These are phyloP conservation scores for Haliclystus octoradiatus DNA, from an alignment of 30 jellyfish, hydroid and myxozoan genomes.

Conservation along the genomic window DNA sequence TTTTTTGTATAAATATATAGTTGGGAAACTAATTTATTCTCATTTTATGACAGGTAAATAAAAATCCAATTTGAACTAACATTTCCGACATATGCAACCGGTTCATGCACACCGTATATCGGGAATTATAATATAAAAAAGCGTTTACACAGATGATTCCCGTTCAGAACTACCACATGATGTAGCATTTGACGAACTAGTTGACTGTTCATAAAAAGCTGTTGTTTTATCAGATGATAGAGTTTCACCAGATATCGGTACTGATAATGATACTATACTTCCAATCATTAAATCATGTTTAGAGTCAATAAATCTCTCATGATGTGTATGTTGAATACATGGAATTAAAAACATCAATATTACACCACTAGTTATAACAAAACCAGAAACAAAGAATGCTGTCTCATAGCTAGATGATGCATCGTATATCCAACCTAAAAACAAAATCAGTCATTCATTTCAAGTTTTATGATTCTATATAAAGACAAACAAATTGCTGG, in stretches of 20 bases:
- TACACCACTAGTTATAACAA: conserved; percentile 86
- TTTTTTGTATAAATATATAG: no score
- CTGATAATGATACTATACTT: neutral
- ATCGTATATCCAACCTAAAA: conserved; percentile 92
- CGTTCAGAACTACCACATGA: neutral
- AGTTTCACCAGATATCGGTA: neutral
- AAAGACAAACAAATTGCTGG: neutral
- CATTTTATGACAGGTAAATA: no score
- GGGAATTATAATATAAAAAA: no score
- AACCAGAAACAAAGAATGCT: conserved; percentile 94
- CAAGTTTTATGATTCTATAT: neutral
- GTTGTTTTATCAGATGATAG: neutral
- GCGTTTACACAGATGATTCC: no score
- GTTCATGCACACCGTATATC: no score
- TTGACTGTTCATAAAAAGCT: neutral
- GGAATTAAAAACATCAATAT: conserved; percentile 74
- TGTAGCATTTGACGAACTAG: neutral
- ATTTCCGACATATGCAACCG: no score
- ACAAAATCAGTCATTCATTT: neutral
- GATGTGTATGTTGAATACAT: neutral
- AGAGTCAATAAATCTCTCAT: no score
- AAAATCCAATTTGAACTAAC: no score
- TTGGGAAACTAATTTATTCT: no score
- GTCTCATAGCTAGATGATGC: conserved; percentile 56
- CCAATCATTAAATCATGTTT: neutral